Evolutionary conservation across 2,113 vertebrate genomes (phyloP), one percentile per base, ranked within the genome.

Genomic region (Brienomyrus brachyistius): DNA sequence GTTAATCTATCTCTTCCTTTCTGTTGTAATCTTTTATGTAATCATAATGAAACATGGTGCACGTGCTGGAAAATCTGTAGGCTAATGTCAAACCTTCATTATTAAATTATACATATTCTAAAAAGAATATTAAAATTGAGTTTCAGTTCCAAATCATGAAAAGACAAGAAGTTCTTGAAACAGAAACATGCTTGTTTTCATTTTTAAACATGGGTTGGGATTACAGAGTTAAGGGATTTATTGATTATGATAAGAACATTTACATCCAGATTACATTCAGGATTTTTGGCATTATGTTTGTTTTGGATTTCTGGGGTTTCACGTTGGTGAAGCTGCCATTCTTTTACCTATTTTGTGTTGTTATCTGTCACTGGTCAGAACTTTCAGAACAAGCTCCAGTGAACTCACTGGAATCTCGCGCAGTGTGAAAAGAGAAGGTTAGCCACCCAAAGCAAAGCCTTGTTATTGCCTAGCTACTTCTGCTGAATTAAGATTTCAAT

Each of bases 11-110:
- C 21, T 23, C 21, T 59, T 59, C 21, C 21, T 2, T 23, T 23
- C 54, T 59, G 56, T 23, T 84, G 31, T 89, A 90, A 91, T 91
- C 88, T 90, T 89, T 90, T 91, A 90, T 90, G 88, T 90, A 92
- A 91, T 90, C 89, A 90, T 21, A 91, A 92, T 90, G 88, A 90
- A 92, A 91, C 88, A 88, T 80, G 80, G 88, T 70, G 87, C 90
- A 90, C 62, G 86, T 35, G 89, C 47, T 23, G 88, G 89, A 51
- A 90, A 82, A 84, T 54, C 7, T 90, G 66, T 45, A 52, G 89
- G 90, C 89, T 54, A 86, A 77, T 59, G 89, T 90, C 91, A 90
- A 89, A 83, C 45, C 45, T 88, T 52, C 91, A 89, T 90, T 90
- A 85, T 89, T 47, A 31, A 74, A 62, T 88, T 87, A 48, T 89